A percentile compares a stretch with the other conserved stretches of the same genome.
Conservation (phyloP, 2,797 vertebrate species). For the Scarus forsteni region DNA sequence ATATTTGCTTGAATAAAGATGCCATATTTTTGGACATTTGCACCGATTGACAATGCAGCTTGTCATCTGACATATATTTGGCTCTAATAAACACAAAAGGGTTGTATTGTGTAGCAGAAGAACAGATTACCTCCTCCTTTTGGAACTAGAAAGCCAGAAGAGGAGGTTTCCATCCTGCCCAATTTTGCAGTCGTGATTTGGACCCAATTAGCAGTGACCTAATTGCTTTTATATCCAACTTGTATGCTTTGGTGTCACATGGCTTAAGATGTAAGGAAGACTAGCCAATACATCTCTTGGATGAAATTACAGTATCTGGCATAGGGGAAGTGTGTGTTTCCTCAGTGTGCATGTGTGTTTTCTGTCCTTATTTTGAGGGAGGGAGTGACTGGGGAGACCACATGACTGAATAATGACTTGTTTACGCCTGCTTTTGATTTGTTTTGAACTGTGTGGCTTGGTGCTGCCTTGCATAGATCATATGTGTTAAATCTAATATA, state of each 20-base stretch:
- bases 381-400: conserved; percentile 61
- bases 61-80: conserved; percentile 5
- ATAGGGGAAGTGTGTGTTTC: conserved; percentile 28
- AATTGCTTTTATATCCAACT: conserved; percentile 62
- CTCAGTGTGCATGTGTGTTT: conserved; percentile 17
- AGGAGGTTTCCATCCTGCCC: conserved; percentile 35
- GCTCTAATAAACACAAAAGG: conserved; percentile 19
- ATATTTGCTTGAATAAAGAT: conserved; percentile 3
- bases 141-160: conserved; percentile 5
- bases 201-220: conserved; percentile 54
- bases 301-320: conserved; percentile 46
- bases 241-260: conserved; percentile 54
- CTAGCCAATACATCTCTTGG: conserved; percentile 21
- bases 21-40: conserved; percentile 12
- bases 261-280: conserved; percentile 36
- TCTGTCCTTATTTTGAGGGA: conserved; percentile 56
- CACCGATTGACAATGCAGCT: conserved; percentile 26
- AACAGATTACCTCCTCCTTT: conserved; percentile 9
- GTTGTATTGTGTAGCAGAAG: conserved; percentile 17
- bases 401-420: conserved; percentile 48
- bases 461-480: neutral
- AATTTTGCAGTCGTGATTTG: conserved; percentile 26
- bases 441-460: conserved; percentile 25
- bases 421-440: conserved; percentile 47
- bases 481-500: conserved; percentile 27